phyloP scores from a whole-genome alignment of 2,113 vertebrate species.

The Paraplagusia blochii region DNA sequence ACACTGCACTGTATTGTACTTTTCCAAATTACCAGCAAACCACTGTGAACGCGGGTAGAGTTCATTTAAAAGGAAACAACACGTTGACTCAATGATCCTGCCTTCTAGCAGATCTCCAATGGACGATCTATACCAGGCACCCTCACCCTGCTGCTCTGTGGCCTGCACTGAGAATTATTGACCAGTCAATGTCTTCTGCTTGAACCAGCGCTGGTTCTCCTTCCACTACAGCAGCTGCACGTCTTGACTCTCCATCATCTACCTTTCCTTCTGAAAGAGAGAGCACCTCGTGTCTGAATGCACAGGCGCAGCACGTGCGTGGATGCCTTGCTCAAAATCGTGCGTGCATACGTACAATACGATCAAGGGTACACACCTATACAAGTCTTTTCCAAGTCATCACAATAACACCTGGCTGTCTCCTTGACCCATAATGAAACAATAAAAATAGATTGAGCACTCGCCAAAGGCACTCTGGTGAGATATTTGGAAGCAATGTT shows the following conservation, averaged over 20 bases:
- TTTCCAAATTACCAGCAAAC: slow-evolving; percentile 26
- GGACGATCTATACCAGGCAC: slow-evolving; percentile 25
- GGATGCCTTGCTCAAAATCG: slow-evolving; percentile 1
- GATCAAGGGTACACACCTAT: slow-evolving; percentile 10
- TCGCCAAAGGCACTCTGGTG: slow-evolving; percentile 8
- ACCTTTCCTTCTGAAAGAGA: slow-evolving; percentile 11
- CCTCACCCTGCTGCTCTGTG: slow-evolving; percentile 10
- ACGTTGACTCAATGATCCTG: slow-evolving; percentile 21
- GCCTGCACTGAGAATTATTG: slow-evolving; percentile 47
- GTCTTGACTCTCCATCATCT: slow-evolving; percentile 25
- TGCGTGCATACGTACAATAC: slow-evolving; percentile 18
- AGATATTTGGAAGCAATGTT: background rate
- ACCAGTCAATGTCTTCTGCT: slow-evolving; percentile 23
- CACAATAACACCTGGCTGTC: slow-evolving; percentile 14
- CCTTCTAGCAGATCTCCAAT: slow-evolving; percentile 12
- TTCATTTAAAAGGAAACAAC: slow-evolving; percentile 29
- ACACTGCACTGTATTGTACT: slow-evolving; percentile 4
- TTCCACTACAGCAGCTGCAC: slow-evolving; percentile 34
- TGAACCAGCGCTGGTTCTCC: slow-evolving; percentile 17
- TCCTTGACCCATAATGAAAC: slow-evolving; percentile 16
- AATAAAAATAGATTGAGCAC: slow-evolving; percentile 3
- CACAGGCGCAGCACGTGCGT: slow-evolving; percentile 21
- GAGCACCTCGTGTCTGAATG: slow-evolving; percentile 26
- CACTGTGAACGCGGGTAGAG: slow-evolving; percentile 11
- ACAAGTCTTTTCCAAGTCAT: slow-evolving; percentile 5